Percentiles rank a stretch among this genome's conserved stretches.
Evolutionary conservation across 2,797 vertebrate genomes (phyloP).

Genomic region (Hapalemur alaotrensis): DNA sequence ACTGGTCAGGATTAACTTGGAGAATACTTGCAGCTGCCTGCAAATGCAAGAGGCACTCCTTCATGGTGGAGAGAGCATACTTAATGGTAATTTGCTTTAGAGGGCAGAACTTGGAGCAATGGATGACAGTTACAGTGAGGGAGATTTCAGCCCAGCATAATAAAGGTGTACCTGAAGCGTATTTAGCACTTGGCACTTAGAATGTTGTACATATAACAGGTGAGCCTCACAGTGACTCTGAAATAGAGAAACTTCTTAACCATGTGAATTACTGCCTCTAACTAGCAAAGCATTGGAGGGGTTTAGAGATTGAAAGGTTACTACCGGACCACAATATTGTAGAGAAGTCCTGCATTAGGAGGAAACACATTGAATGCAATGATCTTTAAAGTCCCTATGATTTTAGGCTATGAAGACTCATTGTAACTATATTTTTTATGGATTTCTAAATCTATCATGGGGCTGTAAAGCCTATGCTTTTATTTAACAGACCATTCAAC

Average conservation of each 20-base stretch:
- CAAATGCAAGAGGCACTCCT: neutral
- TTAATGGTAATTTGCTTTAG: neutral
- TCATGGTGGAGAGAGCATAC: neutral
- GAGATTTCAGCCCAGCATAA: neutral
- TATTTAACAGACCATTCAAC: neutral
- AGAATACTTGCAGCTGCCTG: neutral
- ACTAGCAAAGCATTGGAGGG: neutral
- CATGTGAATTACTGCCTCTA: neutral
- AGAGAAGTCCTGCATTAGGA: neutral
- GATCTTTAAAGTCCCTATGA: too few relatives aligned
- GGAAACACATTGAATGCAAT: neutral
- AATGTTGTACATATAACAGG: neutral
- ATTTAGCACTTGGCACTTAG: neutral
- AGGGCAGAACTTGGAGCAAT: neutral
- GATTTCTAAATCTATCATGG: neutral
- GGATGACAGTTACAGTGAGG: neutral
- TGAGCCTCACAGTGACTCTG: neutral
- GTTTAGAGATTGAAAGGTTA: neutral
- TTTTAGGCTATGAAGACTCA: too few relatives aligned
- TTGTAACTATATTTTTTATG: too few relatives aligned
- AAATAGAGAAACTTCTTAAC: neutral
- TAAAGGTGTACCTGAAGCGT: neutral
- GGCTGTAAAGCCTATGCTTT: neutral
- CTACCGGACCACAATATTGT: neutral
- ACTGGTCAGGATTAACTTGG: neutral